Percentiles rank a stretch among this genome's conserved stretches.
phyloP scores from a whole-genome alignment of 2,113 vertebrate genomes.

The Emydocephalus ijimae region DNA sequence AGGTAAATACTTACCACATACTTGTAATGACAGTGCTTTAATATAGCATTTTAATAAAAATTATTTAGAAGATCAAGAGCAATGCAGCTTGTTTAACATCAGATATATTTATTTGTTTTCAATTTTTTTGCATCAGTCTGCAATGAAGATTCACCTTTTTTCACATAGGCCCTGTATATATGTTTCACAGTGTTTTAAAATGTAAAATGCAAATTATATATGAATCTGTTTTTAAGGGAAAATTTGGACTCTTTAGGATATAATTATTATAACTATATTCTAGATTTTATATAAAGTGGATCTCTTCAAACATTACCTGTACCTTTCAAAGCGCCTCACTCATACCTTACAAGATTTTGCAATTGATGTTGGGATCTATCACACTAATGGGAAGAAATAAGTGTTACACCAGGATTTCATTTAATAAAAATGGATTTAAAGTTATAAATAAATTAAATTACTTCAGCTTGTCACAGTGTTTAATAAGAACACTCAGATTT shows the following conservation, averaged over 20 bases:
- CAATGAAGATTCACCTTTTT: neutral
- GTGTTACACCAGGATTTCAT: neutral
- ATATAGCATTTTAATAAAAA: slow-evolving; percentile 2
- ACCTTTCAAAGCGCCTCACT: neutral
- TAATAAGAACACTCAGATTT: neutral
- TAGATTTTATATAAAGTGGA: neutral
- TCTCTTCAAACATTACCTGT: neutral
- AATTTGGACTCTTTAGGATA: neutral
- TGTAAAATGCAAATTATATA: neutral
- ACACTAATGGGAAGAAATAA: neutral
- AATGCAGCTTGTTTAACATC: neutral
- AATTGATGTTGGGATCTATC: neutral
- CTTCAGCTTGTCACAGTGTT: neutral
- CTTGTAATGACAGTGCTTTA: neutral
- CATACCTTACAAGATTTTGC: neutral
- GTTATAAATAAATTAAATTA: neutral
- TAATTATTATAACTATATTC: neutral
- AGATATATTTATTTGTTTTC: neutral
- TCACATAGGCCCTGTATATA: neutral
- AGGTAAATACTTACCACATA: slow-evolving; percentile 60
- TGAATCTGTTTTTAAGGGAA: neutral
- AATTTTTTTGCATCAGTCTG: neutral
- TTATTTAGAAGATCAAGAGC: neutral
- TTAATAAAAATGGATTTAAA: neutral
- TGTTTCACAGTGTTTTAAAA: neutral